Evolutionary conservation across 2,888 invertebrate species (phyloP).

Genomic region (Dicyrtoma fusca): DNA sequence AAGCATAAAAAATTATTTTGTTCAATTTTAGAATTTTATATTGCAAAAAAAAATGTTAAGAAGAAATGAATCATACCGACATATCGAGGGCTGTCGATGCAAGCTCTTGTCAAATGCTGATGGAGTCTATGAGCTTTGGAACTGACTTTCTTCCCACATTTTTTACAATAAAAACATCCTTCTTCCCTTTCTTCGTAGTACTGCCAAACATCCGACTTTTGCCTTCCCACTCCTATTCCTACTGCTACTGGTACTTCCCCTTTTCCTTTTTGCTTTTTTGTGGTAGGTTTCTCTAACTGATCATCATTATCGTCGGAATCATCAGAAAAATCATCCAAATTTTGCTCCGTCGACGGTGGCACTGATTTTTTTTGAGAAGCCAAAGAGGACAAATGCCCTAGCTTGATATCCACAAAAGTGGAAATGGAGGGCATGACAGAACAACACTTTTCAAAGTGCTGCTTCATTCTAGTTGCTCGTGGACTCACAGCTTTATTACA

Average conservation of each 20-base stretch:
- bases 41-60: not conserved
- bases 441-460: constrained; percentile 15
- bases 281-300: no score
- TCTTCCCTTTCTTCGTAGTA: constrained; percentile 16
- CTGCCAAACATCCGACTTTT: constrained; percentile 21
- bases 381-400: not conserved
- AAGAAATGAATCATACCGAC: not conserved
- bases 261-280: not conserved
- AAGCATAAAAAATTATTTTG: not conserved
- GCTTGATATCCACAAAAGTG: not conserved
- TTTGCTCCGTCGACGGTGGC: not conserved
- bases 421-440: not conserved
- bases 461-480: constrained; percentile 11
- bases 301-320: not conserved
- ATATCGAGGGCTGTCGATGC: not conserved
- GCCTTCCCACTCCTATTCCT: constrained; percentile 11
- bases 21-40: no score
- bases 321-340: not conserved
- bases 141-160: constrained; percentile 19
- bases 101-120: not conserved
- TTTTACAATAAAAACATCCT: constrained; percentile 18
- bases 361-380: not conserved
- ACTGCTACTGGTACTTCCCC: not conserved
- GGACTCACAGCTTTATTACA: constrained; percentile 14
- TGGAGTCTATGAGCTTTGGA: constrained; percentile 9